Evolutionary conservation across 2,888 invertebrate genomes (phyloP), one percentile per base, ranked within the genome.

Genomic region (Archaeoteleia sp.): DNA sequence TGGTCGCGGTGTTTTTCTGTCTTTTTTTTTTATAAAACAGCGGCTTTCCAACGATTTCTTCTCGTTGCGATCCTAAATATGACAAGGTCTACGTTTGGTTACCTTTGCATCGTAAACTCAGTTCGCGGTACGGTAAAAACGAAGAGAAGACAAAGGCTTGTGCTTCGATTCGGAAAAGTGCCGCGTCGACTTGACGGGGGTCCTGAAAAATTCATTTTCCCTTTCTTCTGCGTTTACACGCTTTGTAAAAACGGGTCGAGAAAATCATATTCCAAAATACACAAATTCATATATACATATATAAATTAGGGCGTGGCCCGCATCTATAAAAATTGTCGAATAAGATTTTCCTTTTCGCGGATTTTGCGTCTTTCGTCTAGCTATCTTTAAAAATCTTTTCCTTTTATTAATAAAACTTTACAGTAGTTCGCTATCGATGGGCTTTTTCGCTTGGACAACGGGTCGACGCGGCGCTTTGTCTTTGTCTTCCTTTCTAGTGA

Each of bases 281-380:
- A 45, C 45, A 25, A 46, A 46, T 49, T 51, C 49, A 65, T 58
- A 66, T 53, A 61, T 35, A 35, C n/a, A 35, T 54, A 66, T 60
- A 43, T 34, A 66, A 53, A 54, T 35, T 42, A 20, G 34, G 48
- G 25, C 45, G 27, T 13, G 48, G 8, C 27, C 46, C 45, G 40
- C 37, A 35, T 54, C 48, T 58, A 65, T 60, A 66, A 66, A 66
- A 66, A 53, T 35, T 37, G 37, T 35, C 46, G 53, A 60, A 53
- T 40, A 14, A 39, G 23, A 53, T 53, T 42, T 48, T 23, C 46
- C n/a, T 40, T 10, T 14, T 39, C 55, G 55, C 55, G 46, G 17
- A 43, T 55, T 37, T 9, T 10, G 29, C 30, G 9, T 39, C 30
- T 9, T 25, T 27, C 7, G 5, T 45, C 12, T n/a, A 9, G 13